Base-by-base conservation (phyloP, 2,888 invertebrate genomes). In the Ichneumoninae sp. region DNA sequence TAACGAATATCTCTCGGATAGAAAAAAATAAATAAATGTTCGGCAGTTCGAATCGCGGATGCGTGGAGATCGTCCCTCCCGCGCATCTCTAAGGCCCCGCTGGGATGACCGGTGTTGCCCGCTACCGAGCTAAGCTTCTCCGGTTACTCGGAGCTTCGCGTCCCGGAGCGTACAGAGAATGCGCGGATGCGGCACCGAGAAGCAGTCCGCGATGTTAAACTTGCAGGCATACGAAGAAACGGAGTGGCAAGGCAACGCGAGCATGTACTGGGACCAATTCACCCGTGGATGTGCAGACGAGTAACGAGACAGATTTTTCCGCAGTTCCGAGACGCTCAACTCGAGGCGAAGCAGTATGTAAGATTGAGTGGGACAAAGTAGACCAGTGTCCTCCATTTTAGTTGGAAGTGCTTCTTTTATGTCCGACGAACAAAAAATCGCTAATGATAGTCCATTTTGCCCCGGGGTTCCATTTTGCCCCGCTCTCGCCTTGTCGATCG, bases 291-390 rank as follows among this genome's bases (percentile, higher is more conserved):
- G 50, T 83, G 76, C 80, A 83, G 82, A 85, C 75, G 84, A 74
- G 89, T 87, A 88, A 89, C 89, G 89, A 90, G 90, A 90, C 86
- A 71, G 86, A 90, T 89, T 89, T 90, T 90, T 90, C 88, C 86
- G 85, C 84, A 86, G 86, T 84, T 77, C 84, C 86, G 80, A 83
- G 86, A 80, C 78, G 26, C 77, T 86, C 72, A 83, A 83, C 83
- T 79, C 65, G 80, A 86, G 60, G 88, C 87, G 78, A 86, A 85
- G 83, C 86, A 88, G 86, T 83, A 57, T 54, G 86, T 75, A 10
- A 16, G 44, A 4, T 47, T 16, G 44, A 47, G 44, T 4, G 44
- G 4, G 44, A 0, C 16, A 47, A 47, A 47, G 4, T 47, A 0
- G 13, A 16, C 44, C 13, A 16, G 16, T 40, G 44, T 47, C 44